phyloP scores from a whole-genome alignment of 2,888 invertebrate species.

The Allolobophora icterica region DNA sequence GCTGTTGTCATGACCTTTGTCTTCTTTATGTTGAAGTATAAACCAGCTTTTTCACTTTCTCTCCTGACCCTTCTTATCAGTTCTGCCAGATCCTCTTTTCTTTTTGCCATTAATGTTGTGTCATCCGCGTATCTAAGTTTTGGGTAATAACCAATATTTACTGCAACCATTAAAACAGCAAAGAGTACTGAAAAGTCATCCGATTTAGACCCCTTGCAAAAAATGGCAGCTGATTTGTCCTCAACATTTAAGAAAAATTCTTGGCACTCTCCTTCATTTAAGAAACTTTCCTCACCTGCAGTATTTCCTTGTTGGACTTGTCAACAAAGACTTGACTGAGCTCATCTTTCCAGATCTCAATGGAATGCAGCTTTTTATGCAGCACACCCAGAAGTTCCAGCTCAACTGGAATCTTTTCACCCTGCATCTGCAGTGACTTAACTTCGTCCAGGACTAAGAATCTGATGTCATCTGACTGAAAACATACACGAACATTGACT shows the following conservation, averaged over 20 bases:
- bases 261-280: neutral
- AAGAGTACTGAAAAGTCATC: neutral
- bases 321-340: neutral
- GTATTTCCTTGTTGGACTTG: neutral
- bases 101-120: no score
- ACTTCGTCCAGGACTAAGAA: constrained; percentile 6
- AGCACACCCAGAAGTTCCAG: constrained; percentile 4
- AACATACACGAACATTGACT: neutral
- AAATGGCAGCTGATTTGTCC: neutral
- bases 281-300: constrained; percentile 11
- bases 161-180: neutral
- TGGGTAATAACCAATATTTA: neutral
- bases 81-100: no score
- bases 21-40: no score
- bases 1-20: no score
- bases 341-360: constrained; percentile 22
- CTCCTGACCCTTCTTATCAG: no score
- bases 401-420: constrained; percentile 6
- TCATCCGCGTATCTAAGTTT: no score
- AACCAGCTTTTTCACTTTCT: no score
- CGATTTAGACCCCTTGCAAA: neutral
- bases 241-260: neutral
- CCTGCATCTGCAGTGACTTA: constrained; percentile 24
- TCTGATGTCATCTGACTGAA: neutral
- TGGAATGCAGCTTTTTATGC: constrained; percentile 4